Percentiles rank a stretch among this genome's conserved stretches.
Evolutionary conservation across 2,888 invertebrate genomes (phyloP).

Genomic region (Eumerus sabulonum): DNA sequence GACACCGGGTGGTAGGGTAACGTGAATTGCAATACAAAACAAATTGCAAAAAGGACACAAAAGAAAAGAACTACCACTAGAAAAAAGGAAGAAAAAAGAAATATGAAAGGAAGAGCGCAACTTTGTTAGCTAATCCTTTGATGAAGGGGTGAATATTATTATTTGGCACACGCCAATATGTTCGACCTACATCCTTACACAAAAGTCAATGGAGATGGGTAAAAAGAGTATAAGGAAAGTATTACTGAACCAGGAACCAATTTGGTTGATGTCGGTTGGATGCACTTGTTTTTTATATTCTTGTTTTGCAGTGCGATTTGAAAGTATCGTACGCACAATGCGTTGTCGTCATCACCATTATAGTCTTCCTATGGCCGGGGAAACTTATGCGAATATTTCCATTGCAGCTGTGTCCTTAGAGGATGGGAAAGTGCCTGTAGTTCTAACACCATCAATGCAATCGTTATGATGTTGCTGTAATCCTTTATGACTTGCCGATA

Average conservation of each 20-base stretch:
- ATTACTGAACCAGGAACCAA: constrained; percentile 49
- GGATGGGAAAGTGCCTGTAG: constrained; percentile 4
- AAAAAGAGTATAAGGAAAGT: constrained; percentile 21
- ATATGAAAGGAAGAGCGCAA: background rate
- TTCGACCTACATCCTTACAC: background rate
- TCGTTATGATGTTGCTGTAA: too few relatives aligned
- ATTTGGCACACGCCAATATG: too few relatives aligned
- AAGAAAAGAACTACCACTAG: constrained; percentile 33
- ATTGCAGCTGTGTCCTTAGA: constrained; percentile 52
- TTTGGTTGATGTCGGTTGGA: constrained; percentile 42
- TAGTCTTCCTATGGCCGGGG: constrained; percentile 37
- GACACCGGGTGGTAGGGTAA: background rate
- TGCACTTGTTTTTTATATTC: constrained; percentile 10
- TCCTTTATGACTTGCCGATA: background rate
- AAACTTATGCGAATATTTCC: constrained; percentile 39
- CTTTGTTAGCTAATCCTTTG: too few relatives aligned
- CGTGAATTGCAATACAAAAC: constrained; percentile 24
- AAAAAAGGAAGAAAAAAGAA: constrained; percentile 44
- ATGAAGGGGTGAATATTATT: too few relatives aligned
- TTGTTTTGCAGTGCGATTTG: constrained; percentile 35
- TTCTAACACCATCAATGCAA: too few relatives aligned
- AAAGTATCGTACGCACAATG: constrained; percentile 57
- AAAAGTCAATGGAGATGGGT: background rate
- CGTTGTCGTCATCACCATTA: constrained; percentile 15
- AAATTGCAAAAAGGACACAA: constrained; percentile 56